Conservation (phyloP, 2,888 invertebrate species). For the Lysandra bellargus region DNA sequence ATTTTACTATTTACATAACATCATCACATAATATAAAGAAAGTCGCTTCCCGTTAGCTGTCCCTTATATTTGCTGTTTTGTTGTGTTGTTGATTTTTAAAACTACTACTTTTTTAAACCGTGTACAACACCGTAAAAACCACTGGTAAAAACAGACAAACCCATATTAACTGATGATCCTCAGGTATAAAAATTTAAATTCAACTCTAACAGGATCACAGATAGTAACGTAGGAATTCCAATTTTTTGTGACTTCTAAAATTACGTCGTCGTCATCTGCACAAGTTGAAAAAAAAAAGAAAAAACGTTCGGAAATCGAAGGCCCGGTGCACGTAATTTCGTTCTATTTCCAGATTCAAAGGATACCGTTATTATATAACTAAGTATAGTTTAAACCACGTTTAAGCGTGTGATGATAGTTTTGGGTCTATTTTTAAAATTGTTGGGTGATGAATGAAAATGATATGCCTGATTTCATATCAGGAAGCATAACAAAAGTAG, state of each 20-base stretch:
- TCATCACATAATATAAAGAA: no score
- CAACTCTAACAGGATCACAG: background rate
- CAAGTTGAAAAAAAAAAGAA: slow-evolving; percentile 20
- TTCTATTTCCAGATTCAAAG: slow-evolving; percentile 25
- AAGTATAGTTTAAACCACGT: slow-evolving; percentile 2
- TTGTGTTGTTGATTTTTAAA: no score
- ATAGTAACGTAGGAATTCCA: slow-evolving; percentile 4
- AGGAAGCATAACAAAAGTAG: no score
- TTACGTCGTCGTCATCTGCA: slow-evolving; percentile 33
- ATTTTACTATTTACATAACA: no score
- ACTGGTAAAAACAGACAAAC: no score
- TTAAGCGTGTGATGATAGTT: background rate
- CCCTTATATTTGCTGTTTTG: no score
- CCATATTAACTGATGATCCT: no score
- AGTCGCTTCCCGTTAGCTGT: no score
- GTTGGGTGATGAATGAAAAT: no score
- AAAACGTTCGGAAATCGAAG: slow-evolving; percentile 31
- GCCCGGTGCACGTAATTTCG: slow-evolving; percentile 42
- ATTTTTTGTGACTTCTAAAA: slow-evolving; percentile 28
- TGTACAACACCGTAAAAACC: no score
- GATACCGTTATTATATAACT: slow-evolving; percentile 34
- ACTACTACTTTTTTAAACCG: no score
- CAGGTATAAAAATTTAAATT: background rate
- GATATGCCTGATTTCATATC: no score
- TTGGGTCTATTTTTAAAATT: background rate